Evolutionary conservation across 23 tunicate species (phyloP).

Genomic region (Trididemnum nubilum): DNA sequence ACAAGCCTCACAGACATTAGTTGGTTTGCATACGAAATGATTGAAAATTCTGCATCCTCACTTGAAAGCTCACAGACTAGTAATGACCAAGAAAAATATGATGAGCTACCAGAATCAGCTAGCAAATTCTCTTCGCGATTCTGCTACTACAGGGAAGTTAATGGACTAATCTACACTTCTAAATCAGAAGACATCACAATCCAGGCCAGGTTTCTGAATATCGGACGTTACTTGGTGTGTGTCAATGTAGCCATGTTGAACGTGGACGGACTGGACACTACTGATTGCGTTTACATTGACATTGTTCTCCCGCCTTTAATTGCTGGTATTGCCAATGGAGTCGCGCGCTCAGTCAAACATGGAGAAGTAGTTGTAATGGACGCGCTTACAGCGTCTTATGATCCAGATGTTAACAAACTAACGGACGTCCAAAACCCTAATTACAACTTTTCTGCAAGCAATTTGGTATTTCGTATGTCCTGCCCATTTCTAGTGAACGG

Average conservation of each 20-base stretch:
- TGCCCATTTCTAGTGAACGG: conserved; percentile 37
- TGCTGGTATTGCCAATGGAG: conserved; percentile 58
- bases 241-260: conserved; percentile 74
- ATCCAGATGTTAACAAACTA: conserved; percentile 50
- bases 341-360: conserved; percentile 57
- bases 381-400: conserved; percentile 71
- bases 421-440: conserved; percentile 29
- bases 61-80: neutral
- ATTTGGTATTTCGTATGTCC: conserved; percentile 37
- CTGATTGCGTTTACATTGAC: conserved; percentile 67
- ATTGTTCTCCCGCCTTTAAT: conserved; percentile 63
- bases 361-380: conserved; percentile 48
- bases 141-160: conserved; percentile 5
- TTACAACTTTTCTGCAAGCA: neutral
- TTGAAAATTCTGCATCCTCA: neutral
- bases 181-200: conserved; percentile 66
- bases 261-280: conserved; percentile 43
- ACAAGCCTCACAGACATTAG: conserved; percentile 43
- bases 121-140: conserved; percentile 20
- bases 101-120: conserved; percentile 29
- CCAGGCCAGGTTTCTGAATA: conserved; percentile 41
- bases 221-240: conserved; percentile 61
- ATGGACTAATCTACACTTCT: conserved; percentile 25
- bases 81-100: conserved; percentile 14
- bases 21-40: conserved; percentile 59